Evolutionary conservation across 2,113 vertebrate genomes (phyloP), one percentile per base, ranked within the genome.

Genomic region (Phalacrocorax carbo): DNA sequence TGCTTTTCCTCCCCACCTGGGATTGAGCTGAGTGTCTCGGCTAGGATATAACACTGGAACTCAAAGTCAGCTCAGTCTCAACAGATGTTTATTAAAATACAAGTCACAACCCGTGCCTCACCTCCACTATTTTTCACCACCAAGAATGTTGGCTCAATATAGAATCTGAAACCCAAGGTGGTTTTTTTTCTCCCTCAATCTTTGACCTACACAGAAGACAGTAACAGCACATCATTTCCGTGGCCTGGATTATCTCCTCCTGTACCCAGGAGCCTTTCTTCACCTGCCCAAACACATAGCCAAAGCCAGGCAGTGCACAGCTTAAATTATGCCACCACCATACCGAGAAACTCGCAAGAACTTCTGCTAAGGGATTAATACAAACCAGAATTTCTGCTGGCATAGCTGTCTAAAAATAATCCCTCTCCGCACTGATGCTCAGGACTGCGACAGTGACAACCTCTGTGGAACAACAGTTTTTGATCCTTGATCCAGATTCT

Each of bases 221-320:
- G 36, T 9, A 55, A 40, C 57, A 87, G 79, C 40, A 93, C 52
- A 52, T 36, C 0, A 2, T 16, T 87, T 65, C 84, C 0, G 0
- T 7, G 54, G 66, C 54, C 49, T 61, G 40, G 40, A 65, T 75
- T 68, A 26, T 34, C 36, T 34, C 8, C 68, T 78, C 51, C 46
- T 23, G 1, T 3, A 91, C 12, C 8, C 34, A 57, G n/a, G 29
- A 61, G 38, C 30, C 80, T 38, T 61, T 48, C 27, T 42, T 65
- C 42, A 22, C 0, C 0, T 40, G 48, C 60, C 51, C 57, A 60
- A 13, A 58, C 13, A 22, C 46, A 68, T 38, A 70, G 29, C 18
- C 48, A 83, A 42, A 88, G 42, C 3, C 60, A 82, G 64, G 38
- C 5, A 51, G 15, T 0, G 0, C 18, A 13, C 36, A 42, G 61